phyloP scores from a whole-genome alignment of 35 echinoderm and acorn worm genomes.

The Acanthaster planci region DNA sequence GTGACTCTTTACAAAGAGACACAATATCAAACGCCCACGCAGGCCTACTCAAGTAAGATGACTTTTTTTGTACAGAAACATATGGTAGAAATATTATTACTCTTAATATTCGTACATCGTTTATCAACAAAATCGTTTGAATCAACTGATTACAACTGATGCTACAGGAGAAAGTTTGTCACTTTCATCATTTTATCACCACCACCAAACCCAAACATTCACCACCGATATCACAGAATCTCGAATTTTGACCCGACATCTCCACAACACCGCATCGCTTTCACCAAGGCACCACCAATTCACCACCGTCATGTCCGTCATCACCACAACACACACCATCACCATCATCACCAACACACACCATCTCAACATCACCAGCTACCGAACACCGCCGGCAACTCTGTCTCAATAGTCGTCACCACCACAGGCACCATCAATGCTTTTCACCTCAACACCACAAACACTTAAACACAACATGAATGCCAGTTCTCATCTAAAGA shows the following conservation, averaged over 20 bases:
- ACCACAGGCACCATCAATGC: not conserved
- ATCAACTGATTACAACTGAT: too few relatives aligned
- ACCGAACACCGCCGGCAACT: not conserved
- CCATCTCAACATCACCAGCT: not conserved
- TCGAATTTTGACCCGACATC: not conserved
- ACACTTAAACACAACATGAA: not conserved
- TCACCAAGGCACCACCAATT: not conserved
- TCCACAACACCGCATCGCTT: too few relatives aligned
- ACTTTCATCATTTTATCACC: not conserved
- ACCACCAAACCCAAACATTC: not conserved
- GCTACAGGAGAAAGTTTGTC: too few relatives aligned
- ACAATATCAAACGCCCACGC: too few relatives aligned
- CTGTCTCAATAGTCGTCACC: not conserved
- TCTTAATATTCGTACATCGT: too few relatives aligned
- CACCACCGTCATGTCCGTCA: not conserved
- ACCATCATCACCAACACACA: slow-evolving; percentile 5
- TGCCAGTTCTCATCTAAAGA: too few relatives aligned
- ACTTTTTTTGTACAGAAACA: too few relatives aligned
- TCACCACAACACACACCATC: not conserved
- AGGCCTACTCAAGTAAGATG: too few relatives aligned
- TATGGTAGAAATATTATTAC: too few relatives aligned
- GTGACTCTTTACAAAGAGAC: too few relatives aligned
- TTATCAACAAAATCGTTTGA: too few relatives aligned
- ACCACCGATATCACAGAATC: slow-evolving; percentile 6
- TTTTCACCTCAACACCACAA: not conserved